Base-by-base conservation (phyloP, 2,113 vertebrate genomes). In the Vidua macroura region DNA sequence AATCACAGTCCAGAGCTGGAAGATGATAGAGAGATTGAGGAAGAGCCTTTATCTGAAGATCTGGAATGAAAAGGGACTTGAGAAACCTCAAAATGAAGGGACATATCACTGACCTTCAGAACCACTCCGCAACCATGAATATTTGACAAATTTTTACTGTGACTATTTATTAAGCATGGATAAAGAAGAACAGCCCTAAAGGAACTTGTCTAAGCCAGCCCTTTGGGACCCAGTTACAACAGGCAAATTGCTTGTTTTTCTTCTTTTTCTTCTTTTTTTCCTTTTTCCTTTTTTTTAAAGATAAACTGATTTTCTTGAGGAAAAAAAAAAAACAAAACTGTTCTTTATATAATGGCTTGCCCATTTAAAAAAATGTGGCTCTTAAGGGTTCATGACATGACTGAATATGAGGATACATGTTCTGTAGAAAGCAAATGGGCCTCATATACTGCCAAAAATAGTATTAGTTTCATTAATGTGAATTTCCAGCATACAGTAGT, bases 401-500 rank as follows among this genome's bases (percentile, higher is more conserved):
- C 97, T 98, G 97, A 98, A 97, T 97, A 98, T 98, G 98, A 98
- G 98, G 98, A 98, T 98, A 98, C 97, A 98, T 97, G 98, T 99
- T 98, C 98, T 98, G 96, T 98, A 98, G 98, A 99, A 99, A 99
- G 98, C 98, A 98, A 98, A 98, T 96, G 98, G 96, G 98, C 98
- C 98, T 99, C 99, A 98, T 99, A 99, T 99, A 99, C 99, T 99
- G 99, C 99, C 99, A 99, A 99, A 99, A 99, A 99, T 98, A 98
- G 98, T 99, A 98, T 99, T 98, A 98, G 98, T 99, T 99, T 98
- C 98, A 98, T 98, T 98, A 98, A 98, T 99, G 99, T 99, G 99
- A 99, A 99, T 99, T 99, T 98, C 98, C 98, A 98, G 98, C 98
- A 98, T 98, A 98, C 99, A 98, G 98, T 99, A 99, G 99, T 99